Base-by-base conservation (phyloP, 2,888 invertebrate species). In the Papilio protenor region DNA sequence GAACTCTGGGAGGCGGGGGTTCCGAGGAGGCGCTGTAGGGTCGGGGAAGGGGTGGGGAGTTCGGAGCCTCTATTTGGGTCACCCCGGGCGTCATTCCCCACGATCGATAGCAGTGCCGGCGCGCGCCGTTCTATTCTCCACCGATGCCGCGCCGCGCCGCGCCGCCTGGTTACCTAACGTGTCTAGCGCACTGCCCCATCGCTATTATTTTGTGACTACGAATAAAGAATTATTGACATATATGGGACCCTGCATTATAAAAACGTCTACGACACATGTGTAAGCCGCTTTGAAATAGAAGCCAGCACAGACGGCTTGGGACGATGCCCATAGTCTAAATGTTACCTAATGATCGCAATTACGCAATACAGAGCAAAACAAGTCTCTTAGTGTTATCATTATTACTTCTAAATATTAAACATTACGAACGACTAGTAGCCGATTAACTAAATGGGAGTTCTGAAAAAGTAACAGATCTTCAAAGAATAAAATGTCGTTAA, bases 41-140 rank as follows among this genome's bases (percentile, higher is more conserved):
- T 21, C 45, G 84, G 86, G 87, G 87, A 81, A 73, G 75, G 79
- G 76, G 80, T 81, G 89, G 89, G 89, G 80, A 78, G 91, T 86
- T 87, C 89, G 90, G 89, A 94, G 94, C 92, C 92, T 94, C 92
- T 94, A 94, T 94, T 94, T 94, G 94, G 94, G 94, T 94, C 94
- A 94, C 93, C 94, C 94, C 90, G 94, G 94, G 94, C 94, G 94
- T 92, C 94, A 92, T 90, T 88, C 91, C 88, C 91, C 91, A 81
- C 94, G 94, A 94, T 94, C 94, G 91, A 94, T 94, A 94, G 88
- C 83, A 83, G 87, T 86, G 87, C 81, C 92, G 91, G 93, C 94
- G 94, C 94, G 94, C 94, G 94, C 93, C 90, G 91, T 81, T 85
- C 85, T 80, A 90, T 93, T 88, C 90, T 82, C 91, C 90, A 88